Evolutionary conservation across 2,797 vertebrate species (phyloP).

Genomic region (Gallirallus australis): DNA sequence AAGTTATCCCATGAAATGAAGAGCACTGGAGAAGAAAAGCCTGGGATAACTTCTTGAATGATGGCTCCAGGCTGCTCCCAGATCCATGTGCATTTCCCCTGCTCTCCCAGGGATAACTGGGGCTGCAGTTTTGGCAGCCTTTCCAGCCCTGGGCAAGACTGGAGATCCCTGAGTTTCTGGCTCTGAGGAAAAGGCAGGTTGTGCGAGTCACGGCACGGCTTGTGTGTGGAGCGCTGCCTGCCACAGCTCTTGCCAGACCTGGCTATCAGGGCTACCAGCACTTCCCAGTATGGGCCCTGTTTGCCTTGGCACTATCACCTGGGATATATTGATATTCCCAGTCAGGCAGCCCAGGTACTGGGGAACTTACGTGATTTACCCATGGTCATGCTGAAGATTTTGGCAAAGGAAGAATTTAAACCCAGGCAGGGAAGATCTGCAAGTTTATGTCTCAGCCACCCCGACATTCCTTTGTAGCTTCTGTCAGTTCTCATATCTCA

Average conservation of each 20-base stretch:
- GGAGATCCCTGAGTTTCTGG: not conserved
- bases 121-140: slow-evolving; percentile 3
- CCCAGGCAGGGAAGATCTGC: not conserved
- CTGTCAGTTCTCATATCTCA: not conserved
- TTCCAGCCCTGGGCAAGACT: not conserved
- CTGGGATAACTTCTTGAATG: not conserved
- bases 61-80: not conserved
- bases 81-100: not conserved
- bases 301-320: not conserved
- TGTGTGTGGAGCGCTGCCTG: rapidly evolving
- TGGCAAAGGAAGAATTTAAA: not conserved
- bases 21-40: not conserved
- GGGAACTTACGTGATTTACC: not conserved
- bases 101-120: not conserved
- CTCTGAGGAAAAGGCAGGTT: not conserved
- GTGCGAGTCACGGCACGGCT: not conserved
- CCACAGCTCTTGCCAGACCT: not conserved
- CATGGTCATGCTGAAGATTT: not conserved
- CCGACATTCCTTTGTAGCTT: not conserved
- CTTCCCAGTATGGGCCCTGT: not conserved
- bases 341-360: not conserved
- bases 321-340: not conserved
- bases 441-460: not conserved
- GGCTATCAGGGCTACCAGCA: not conserved
- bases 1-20: not conserved